These are phyloP conservation scores for Amiota minor DNA, from an alignment of 2,888 invertebrate genomes.

Conservation along the genomic window DNA sequence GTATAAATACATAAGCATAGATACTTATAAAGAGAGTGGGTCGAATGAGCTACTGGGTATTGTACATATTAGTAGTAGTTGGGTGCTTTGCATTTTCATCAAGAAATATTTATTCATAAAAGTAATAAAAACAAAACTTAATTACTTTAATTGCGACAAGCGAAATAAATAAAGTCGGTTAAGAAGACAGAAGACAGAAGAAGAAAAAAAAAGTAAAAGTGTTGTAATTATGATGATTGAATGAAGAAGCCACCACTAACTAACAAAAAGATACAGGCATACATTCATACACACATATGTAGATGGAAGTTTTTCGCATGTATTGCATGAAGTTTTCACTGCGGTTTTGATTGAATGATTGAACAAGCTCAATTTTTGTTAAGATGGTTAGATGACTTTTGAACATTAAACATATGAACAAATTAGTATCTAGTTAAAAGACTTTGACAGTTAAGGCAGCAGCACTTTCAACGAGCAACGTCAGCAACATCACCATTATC, in stretches of 20 bases:
- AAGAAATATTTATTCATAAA: constrained; percentile 14
- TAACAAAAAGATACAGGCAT: neutral
- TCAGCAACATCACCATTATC: neutral
- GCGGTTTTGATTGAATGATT: constrained; percentile 11
- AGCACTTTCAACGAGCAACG: constrained; percentile 1
- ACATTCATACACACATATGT: constrained; percentile 31
- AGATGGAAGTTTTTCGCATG: neutral
- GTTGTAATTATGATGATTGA: constrained; percentile 23
- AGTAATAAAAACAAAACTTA: constrained; percentile 16
- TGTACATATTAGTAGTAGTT: no score
- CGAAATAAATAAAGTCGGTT: neutral
- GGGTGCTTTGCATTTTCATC: neutral
- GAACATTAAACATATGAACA: neutral
- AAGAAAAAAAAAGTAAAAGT: constrained; percentile 26
- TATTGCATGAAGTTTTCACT: constrained; percentile 11
- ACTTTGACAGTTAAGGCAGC: constrained; percentile 3
- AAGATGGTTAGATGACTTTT: no score
- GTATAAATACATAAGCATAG: no score
- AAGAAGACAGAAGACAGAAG: neutral
- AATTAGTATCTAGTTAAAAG: constrained; percentile 1
- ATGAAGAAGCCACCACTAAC: neutral
- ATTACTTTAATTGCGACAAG: constrained; percentile 28
- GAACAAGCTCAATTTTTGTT: neutral
- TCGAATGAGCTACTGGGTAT: no score
- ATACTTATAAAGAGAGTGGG: no score